Percentiles rank a stretch among this genome's conserved stretches.
Conservation (phyloP, 2,113 vertebrate genomes). For the Antechinus stuartii region DNA sequence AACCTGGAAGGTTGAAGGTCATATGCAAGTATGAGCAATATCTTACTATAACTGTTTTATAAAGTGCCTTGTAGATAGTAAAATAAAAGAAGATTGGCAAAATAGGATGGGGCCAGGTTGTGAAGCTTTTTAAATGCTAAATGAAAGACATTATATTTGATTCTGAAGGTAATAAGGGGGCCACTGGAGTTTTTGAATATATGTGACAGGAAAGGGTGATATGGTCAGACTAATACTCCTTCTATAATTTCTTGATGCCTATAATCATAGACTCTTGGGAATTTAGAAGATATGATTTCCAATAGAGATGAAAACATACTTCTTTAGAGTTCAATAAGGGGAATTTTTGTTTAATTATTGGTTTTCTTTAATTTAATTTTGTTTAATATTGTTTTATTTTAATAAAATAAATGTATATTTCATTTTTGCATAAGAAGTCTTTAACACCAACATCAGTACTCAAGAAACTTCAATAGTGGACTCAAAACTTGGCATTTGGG, state of each 20-base stretch:
- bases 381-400: neutral
- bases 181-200: neutral
- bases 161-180: neutral
- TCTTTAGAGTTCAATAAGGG: neutral
- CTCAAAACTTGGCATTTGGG: neutral
- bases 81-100: neutral
- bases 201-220: neutral
- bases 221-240: neutral
- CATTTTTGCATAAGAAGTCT: neutral
- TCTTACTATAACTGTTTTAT: neutral
- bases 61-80: neutral
- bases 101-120: neutral
- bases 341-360: neutral
- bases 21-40: neutral
- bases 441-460: no score
- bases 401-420: neutral
- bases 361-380: no score
- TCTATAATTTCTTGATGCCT: neutral
- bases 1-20: neutral
- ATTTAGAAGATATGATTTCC: neutral
- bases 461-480: neutral
- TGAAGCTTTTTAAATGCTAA: neutral
- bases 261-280: slow-evolving; percentile 11
- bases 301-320: slow-evolving; percentile 1
- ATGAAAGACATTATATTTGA: neutral